These are phyloP conservation scores for Dipodomys spectabilis DNA, from an alignment of 2,113 vertebrate species.

Conservation along the genomic window DNA sequence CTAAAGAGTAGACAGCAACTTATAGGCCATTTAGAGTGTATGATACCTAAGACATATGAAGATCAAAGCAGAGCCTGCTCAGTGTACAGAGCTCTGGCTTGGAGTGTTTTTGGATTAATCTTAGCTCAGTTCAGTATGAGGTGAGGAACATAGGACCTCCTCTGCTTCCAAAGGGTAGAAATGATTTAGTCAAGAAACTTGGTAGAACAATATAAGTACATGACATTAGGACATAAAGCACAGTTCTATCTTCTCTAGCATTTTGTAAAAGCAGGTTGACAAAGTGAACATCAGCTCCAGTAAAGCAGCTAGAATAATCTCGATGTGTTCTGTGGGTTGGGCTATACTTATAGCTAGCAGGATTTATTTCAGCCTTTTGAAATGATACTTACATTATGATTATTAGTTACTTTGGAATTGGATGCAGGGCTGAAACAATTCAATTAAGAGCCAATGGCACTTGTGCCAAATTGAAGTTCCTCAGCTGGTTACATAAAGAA, in stretches of 20 bases:
- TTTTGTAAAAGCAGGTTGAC: background rate
- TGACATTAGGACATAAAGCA: background rate
- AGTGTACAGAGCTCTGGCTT: background rate
- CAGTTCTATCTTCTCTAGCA: background rate
- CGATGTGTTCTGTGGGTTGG: background rate
- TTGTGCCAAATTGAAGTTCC: constrained; percentile 27
- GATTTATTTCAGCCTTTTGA: constrained; percentile 20
- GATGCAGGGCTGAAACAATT: background rate
- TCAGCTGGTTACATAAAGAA: constrained; percentile 16
- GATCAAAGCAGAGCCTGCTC: background rate
- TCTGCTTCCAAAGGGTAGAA: background rate
- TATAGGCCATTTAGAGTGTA: background rate
- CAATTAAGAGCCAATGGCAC: background rate
- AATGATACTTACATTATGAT: background rate
- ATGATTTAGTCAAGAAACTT: background rate
- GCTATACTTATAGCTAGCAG: background rate
- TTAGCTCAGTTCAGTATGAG: background rate
- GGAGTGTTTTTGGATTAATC: background rate
- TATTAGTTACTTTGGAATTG: constrained; percentile 20
- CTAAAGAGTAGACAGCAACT: background rate
- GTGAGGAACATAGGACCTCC: background rate
- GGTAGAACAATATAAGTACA: background rate
- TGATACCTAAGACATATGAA: background rate
- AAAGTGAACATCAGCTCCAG: constrained; percentile 6
- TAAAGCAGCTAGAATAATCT: constrained; percentile 18